phyloP scores from a whole-genome alignment of 2,888 invertebrate genomes.

The Dryobota labecula region DNA sequence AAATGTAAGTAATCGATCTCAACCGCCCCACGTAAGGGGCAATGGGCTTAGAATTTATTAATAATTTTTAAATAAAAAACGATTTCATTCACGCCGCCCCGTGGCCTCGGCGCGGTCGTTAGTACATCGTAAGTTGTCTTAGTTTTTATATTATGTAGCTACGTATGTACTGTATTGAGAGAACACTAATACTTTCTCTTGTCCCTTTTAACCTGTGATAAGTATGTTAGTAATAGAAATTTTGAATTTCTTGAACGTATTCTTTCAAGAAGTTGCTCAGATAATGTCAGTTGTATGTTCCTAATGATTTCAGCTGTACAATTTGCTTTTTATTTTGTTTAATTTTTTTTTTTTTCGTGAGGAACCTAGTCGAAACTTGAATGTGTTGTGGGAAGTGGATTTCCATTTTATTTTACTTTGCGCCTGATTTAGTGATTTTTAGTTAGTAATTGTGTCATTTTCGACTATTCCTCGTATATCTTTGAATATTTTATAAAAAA shows the following conservation, averaged over 20 bases:
- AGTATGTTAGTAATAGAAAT: conserved; percentile 88
- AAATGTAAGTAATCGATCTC: conserved; percentile 88
- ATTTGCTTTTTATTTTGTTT: conserved; percentile 76
- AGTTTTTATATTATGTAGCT: conserved; percentile 81
- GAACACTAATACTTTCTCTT: conserved; percentile 90
- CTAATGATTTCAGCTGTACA: conserved; percentile 87
- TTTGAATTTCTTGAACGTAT: conserved; percentile 85
- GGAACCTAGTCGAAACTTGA: conserved; percentile 83
- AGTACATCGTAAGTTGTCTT: conserved; percentile 86
- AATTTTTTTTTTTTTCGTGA: conserved; percentile 73
- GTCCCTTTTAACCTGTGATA: conserved; percentile 91
- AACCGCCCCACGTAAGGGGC: conserved; percentile 83
- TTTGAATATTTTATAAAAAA: conserved; percentile 60
- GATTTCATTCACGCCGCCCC: conserved; percentile 72
- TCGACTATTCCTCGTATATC: conserved; percentile 75
- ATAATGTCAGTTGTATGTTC: conserved; percentile 86
- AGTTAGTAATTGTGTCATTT: conserved; percentile 68
- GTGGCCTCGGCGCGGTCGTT: conserved; percentile 72
- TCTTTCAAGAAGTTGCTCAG: conserved; percentile 86
- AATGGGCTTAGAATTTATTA: conserved; percentile 84
- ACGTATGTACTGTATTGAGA: conserved; percentile 86
- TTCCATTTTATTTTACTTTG: conserved; percentile 79
- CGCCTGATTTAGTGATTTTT: conserved; percentile 80
- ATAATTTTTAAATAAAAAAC: conserved; percentile 78
- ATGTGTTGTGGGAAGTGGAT: conserved; percentile 64